Percentiles rank a stretch among this genome's conserved stretches.
Conservation (phyloP, 2,888 invertebrate genomes). For the Hartigia nigra region DNA sequence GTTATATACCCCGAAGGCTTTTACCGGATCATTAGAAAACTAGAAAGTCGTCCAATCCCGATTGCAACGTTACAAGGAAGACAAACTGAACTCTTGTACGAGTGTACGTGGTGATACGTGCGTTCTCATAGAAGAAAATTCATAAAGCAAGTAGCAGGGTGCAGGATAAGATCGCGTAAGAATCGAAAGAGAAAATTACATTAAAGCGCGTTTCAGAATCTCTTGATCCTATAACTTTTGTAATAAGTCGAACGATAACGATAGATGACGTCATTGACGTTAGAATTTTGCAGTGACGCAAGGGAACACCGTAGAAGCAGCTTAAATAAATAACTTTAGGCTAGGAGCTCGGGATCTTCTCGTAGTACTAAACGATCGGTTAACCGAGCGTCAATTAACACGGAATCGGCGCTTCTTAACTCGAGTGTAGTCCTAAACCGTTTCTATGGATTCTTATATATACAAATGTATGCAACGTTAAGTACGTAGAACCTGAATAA, state of each 20-base stretch:
- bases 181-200: too few relatives aligned
- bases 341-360: neutral
- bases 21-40: neutral
- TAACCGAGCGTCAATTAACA: slow-evolving; percentile 34
- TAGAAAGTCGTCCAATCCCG: neutral
- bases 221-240: too few relatives aligned
- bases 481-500: neutral
- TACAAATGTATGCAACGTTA: neutral
- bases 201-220: too few relatives aligned
- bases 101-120: too few relatives aligned
- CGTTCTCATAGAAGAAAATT: neutral
- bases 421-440: slow-evolving; percentile 1
- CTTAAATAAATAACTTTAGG: too few relatives aligned
- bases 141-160: neutral
- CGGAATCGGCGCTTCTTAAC: slow-evolving; percentile 32
- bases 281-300: neutral
- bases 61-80: neutral
- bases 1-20: neutral
- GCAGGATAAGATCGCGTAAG: neutral
- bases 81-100: too few relatives aligned
- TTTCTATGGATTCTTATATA: neutral
- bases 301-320: neutral
- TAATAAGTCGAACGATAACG: too few relatives aligned
- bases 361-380: slow-evolving; percentile 12
- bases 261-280: too few relatives aligned